These are phyloP conservation scores for Jaculus jaculus DNA, from an alignment of 2,113 vertebrate species.

Conservation along the genomic window DNA sequence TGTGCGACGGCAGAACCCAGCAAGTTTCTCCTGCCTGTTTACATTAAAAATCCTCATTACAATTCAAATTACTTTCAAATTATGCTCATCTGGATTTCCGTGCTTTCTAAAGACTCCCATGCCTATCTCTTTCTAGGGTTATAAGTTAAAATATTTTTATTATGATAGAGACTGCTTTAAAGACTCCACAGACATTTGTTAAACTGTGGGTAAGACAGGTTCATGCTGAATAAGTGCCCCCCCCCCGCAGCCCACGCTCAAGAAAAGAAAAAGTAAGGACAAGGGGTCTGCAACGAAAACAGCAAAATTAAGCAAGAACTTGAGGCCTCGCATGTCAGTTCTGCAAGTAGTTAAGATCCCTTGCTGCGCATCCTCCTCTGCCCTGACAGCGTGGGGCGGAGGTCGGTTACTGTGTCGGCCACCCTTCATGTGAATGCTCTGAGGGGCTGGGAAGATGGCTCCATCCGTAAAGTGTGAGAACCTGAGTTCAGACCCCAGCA, in stretches of 20 bases:
- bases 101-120: slow-evolving; percentile 72
- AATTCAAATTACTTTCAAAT: slow-evolving; percentile 77
- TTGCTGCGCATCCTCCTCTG: neutral
- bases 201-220: slow-evolving; percentile 41
- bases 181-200: slow-evolving; percentile 61
- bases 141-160: slow-evolving; percentile 79
- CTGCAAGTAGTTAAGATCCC: no score
- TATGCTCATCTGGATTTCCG: slow-evolving; percentile 75
- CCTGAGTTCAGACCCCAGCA: no score
- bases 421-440: neutral
- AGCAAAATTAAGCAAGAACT: rapidly evolving
- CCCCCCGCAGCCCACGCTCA: neutral
- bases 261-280: neutral
- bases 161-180: slow-evolving; percentile 65
- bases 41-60: slow-evolving; percentile 72
- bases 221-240: neutral
- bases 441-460: neutral
- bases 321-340: rapidly evolving
- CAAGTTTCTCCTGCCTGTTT: slow-evolving; percentile 67
- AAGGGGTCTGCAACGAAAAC: rapidly evolving
- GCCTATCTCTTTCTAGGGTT: slow-evolving; percentile 74
- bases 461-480: no score
- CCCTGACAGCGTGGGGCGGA: no score
- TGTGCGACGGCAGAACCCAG: slow-evolving; percentile 3
- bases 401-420: no score